These are phyloP conservation scores for Sceloporus undulatus DNA, from an alignment of 2,113 vertebrate species.

Conservation along the genomic window DNA sequence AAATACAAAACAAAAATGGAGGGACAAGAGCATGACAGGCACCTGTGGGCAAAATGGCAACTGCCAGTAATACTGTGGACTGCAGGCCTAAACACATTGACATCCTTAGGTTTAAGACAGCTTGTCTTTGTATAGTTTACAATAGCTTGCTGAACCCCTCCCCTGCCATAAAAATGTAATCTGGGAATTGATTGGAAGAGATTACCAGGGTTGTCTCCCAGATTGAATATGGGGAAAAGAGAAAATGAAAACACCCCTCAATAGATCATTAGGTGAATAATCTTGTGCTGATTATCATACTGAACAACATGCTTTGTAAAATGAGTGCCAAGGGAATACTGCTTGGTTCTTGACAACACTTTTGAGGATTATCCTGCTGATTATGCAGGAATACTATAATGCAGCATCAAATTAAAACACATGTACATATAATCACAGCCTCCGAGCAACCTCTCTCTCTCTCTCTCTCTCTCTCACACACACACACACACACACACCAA, in stretches of 20 bases:
- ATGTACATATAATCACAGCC: neutral
- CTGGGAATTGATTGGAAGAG: neutral
- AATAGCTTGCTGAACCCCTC: neutral
- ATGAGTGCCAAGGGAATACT: constrained; percentile 10
- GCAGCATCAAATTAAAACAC: constrained; percentile 13
- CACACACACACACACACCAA: neutral
- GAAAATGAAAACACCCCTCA: neutral
- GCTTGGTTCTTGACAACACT: constrained; percentile 2
- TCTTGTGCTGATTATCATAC: neutral
- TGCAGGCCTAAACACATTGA: neutral
- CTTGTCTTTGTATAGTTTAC: neutral
- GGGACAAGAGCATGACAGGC: neutral
- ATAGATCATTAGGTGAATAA: constrained; percentile 16
- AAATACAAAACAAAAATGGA: neutral
- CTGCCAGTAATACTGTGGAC: neutral
- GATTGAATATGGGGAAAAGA: neutral
- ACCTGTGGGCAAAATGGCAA: neutral
- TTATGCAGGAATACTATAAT: neutral
- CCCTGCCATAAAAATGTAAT: neutral
- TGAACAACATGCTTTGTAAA: constrained; percentile 5
- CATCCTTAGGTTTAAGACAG: neutral
- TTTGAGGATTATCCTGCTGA: constrained; percentile 6
- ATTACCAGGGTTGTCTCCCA: neutral
- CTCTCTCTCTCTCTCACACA: too few relatives aligned
- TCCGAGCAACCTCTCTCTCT: neutral